Conservation (phyloP, 1,140 invertebrate genomes). For the Hyles euphorbiae region DNA sequence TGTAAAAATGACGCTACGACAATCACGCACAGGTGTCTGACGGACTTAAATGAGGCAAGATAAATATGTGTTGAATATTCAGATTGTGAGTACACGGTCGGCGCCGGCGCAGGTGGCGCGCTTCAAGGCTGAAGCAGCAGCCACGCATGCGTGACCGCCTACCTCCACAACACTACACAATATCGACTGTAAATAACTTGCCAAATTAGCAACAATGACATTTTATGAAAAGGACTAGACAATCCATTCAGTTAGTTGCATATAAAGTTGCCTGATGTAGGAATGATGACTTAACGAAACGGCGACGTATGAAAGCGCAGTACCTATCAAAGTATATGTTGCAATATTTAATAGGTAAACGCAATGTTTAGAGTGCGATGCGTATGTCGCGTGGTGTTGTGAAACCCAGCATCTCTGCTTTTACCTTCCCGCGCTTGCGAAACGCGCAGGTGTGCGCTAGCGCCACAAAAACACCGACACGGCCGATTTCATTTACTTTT, state of each 20-base stretch:
- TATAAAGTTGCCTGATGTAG: too few species aligned
- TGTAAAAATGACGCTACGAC: slow-evolving; percentile 5
- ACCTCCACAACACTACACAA: slow-evolving; percentile 29
- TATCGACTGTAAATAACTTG: slow-evolving; percentile 49
- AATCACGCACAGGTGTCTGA: slow-evolving; percentile 61
- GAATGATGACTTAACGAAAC: too few species aligned
- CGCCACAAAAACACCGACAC: slow-evolving; percentile 65
- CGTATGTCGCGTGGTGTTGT: slow-evolving; percentile 53
- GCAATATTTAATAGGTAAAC: too few species aligned
- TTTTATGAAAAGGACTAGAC: neutral
- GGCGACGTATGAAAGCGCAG: too few species aligned
- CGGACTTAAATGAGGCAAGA: slow-evolving; percentile 62
- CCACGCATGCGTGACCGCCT: slow-evolving; percentile 68
- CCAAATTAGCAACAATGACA: slow-evolving; percentile 23
- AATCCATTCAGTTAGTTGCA: too few species aligned
- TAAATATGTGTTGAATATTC: slow-evolving; percentile 72
- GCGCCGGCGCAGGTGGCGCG: slow-evolving; percentile 72
- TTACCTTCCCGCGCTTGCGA: slow-evolving; percentile 72
- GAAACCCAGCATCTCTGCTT: slow-evolving; percentile 71
- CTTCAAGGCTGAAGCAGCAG: slow-evolving; percentile 73
- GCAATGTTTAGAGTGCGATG: slow-evolving; percentile 18
- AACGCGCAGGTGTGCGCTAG: slow-evolving; percentile 61
- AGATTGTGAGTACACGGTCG: slow-evolving; percentile 72
- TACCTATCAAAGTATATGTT: too few species aligned
- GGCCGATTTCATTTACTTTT: slow-evolving; percentile 70